Base-by-base conservation (phyloP, 2,888 invertebrate species). In the Dusona sp. region DNA sequence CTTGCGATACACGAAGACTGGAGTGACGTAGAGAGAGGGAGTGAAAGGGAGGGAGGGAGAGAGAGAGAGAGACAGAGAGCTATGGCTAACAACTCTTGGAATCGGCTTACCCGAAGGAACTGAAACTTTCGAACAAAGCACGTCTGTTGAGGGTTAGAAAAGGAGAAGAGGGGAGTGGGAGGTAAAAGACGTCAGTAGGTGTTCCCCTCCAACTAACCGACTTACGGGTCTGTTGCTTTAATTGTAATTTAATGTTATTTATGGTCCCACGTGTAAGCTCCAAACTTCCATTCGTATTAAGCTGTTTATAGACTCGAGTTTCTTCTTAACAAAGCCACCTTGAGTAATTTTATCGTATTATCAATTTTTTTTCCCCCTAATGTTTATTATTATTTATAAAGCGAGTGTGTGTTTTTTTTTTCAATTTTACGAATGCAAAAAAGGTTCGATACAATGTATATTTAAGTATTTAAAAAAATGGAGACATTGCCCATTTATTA, bases 81-180 rank as follows among this genome's bases (percentile, higher is more conserved):
- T 64, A 73, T 48, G 88, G 84, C 89, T 89, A 90, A 89, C 88
- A 91, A 92, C 90, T 91, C 90, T 91, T 68, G 78, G 70, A 88
- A 88, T 88, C 88, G 87, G 88, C 88, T 88, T 88, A 87, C 85
- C 68, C 79, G 75, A 81, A 85, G 79, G 85, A 85, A 87, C 79
- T 83, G 75, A 87, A 88, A 88, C 85, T 88, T 88, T 78, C 75
- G 78, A 88, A 86, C 87, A 87, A 86, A 87, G 82, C 84, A 74
- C 68, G 81, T 79, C 79, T 67, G 64, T 72, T 22, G 64, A 33
- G 38, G 64, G 42, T 70, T 45, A 38, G 51, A 19, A 48, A 7
- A 33, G 42, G 19, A 45, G 29, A 29, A 61, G 7, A 22, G 16
- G 36, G 70, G n/a, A 48, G 36, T 42, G 13, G 29, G 6, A 70